Conservation (phyloP, 2,113 vertebrate genomes). For the Rana temporaria region DNA sequence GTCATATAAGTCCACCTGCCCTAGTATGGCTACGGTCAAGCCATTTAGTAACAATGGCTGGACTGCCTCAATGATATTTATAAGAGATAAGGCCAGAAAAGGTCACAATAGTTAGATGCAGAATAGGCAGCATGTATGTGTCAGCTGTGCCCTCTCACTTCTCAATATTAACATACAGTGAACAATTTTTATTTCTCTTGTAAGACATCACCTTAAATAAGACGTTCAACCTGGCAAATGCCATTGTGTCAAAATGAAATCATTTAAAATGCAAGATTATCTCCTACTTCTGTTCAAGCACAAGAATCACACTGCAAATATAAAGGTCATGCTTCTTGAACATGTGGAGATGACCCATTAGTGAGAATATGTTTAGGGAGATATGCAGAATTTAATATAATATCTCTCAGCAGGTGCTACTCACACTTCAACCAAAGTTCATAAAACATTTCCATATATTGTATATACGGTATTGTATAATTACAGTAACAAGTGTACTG, state of each 20-base stretch:
- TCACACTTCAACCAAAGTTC: no score
- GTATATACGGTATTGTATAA: no score
- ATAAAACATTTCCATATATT: no score
- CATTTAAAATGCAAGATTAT: constrained; percentile 4
- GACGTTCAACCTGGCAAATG: background rate
- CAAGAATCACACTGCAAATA: constrained; percentile 4
- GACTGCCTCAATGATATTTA: no score
- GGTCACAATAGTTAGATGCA: background rate
- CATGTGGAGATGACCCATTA: background rate
- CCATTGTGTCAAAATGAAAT: constrained; percentile 4
- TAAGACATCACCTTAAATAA: background rate
- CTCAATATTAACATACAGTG: background rate
- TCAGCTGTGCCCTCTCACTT: background rate
- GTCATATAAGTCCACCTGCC: no score
- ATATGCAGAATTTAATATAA: constrained; percentile 16
- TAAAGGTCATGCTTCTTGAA: constrained; percentile 57
- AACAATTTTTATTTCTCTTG: background rate
- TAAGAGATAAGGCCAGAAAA: background rate
- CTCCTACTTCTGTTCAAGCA: constrained; percentile 9
- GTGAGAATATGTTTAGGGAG: constrained; percentile 55
- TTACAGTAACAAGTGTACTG: no score
- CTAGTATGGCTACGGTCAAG: no score
- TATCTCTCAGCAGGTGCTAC: background rate
- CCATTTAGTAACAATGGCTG: no score
- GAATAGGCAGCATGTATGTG: background rate